phyloP scores from a whole-genome alignment of 2,113 vertebrate genomes.

The Heterotis niloticus region DNA sequence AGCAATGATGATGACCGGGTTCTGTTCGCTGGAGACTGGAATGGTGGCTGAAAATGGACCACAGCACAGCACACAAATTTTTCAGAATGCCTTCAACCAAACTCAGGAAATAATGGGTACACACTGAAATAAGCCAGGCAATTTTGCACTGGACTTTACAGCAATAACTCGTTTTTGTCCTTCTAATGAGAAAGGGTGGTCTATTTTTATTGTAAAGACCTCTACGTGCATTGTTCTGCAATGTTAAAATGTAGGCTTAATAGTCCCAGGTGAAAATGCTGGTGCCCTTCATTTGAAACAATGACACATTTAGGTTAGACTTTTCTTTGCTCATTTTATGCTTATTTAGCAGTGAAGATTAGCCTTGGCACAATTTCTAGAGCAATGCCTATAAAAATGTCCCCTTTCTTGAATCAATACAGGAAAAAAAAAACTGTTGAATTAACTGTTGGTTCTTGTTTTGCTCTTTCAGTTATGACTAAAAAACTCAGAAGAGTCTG shows the following conservation, averaged over 20 bases:
- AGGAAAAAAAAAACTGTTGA: slow-evolving; percentile 2
- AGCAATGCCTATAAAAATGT: not conserved
- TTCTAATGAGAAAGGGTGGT: slow-evolving; percentile 33
- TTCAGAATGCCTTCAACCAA: not conserved
- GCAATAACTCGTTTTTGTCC: slow-evolving; percentile 19
- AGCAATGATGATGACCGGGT: slow-evolving; percentile 97
- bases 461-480: not conserved
- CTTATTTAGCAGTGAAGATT: slow-evolving; percentile 40
- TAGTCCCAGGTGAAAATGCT: slow-evolving; percentile 61
- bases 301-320: slow-evolving; percentile 72
- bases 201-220: slow-evolving; percentile 60
- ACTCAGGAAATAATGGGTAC: not conserved
- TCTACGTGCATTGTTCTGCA: slow-evolving; percentile 57
- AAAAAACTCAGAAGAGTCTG: not conserved
- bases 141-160: not conserved
- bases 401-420: slow-evolving; percentile 18
- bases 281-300: slow-evolving; percentile 69
- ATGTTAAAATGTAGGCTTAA: slow-evolving; percentile 74
- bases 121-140: not conserved
- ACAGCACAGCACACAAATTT: slow-evolving; percentile 27
- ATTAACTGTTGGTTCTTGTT: not conserved
- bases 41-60: slow-evolving; percentile 74
- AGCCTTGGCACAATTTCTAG: slow-evolving; percentile 40
- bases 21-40: slow-evolving; percentile 89
- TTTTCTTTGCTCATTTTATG: slow-evolving; percentile 45